Conservation (phyloP, 2,888 invertebrate genomes). For the Dicranocentrus wangi region DNA sequence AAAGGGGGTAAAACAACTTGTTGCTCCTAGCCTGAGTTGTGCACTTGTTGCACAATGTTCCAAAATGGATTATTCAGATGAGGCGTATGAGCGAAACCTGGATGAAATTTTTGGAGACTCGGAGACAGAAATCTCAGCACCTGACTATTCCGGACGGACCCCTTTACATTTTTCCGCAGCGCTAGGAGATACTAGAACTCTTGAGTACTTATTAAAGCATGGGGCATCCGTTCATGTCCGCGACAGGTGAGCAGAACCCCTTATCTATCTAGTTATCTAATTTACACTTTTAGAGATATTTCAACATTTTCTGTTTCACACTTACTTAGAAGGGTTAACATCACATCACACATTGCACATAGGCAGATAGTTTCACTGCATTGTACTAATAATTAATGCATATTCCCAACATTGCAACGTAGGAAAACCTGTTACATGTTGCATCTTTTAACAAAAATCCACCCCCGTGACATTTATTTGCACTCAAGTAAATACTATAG, state of each 20-base stretch:
- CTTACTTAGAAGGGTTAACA: no score
- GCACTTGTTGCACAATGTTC: conserved; percentile 78
- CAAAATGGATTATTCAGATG: conserved; percentile 73
- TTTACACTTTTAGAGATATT: no score
- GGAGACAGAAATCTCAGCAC: conserved; percentile 68
- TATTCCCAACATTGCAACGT: no score
- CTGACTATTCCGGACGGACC: conserved; percentile 68
- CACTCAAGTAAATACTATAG: no score
- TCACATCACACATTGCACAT: no score
- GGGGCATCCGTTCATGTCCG: conserved; percentile 89
- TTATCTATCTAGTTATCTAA: no score
- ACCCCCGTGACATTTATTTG: no score
- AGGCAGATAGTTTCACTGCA: no score
- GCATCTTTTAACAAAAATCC: no score
- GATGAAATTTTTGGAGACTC: conserved; percentile 74
- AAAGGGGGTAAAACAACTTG: conserved; percentile 78
- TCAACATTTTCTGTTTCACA: no score
- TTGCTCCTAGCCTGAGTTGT: conserved; percentile 83
- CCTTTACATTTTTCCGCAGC: conserved; percentile 83
- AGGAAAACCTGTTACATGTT: no score
- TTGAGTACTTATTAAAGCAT: conserved; percentile 83
- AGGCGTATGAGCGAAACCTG: conserved; percentile 77
- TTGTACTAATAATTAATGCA: no score
- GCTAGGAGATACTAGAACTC: conserved; percentile 81
- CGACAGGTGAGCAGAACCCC: conserved; percentile 78